Conservation (phyloP, 2,113 vertebrate genomes). For the Puffinus mauretanicus region DNA sequence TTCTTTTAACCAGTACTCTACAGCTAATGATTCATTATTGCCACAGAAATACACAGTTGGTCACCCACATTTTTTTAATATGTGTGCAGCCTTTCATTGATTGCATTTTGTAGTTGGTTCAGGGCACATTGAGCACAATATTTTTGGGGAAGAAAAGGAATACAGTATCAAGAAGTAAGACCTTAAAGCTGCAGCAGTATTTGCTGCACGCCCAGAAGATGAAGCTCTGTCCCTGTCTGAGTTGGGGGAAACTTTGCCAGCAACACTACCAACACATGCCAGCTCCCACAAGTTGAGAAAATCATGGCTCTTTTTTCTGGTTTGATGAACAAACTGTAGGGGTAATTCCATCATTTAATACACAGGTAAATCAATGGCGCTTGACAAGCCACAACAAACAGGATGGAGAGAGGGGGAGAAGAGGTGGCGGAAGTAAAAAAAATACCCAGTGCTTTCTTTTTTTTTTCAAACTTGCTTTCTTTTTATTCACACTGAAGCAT, state of each 20-base stretch:
- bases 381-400: not conserved
- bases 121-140: not conserved
- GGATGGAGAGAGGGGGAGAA: not conserved
- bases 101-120: not conserved
- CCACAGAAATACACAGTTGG: not conserved
- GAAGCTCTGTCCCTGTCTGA: not conserved
- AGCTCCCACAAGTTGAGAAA: not conserved
- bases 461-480: not conserved
- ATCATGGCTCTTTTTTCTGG: not conserved
- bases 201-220: not conserved
- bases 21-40: not conserved
- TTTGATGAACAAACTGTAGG: not conserved
- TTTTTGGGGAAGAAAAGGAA: not conserved
- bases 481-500: not conserved
- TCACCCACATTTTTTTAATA: not conserved
- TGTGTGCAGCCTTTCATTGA: not conserved
- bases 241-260: not conserved
- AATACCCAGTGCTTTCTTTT: not conserved
- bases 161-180: not conserved
- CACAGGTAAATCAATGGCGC: not conserved
- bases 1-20: not conserved
- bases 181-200: not conserved
- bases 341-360: not conserved
- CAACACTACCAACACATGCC: not conserved
- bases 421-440: not conserved